A percentile compares a stretch with the other conserved stretches of the same genome.
phyloP scores from a whole-genome alignment of 1,140 invertebrate genomes.

The Pseudomyrmex pallidus region DNA sequence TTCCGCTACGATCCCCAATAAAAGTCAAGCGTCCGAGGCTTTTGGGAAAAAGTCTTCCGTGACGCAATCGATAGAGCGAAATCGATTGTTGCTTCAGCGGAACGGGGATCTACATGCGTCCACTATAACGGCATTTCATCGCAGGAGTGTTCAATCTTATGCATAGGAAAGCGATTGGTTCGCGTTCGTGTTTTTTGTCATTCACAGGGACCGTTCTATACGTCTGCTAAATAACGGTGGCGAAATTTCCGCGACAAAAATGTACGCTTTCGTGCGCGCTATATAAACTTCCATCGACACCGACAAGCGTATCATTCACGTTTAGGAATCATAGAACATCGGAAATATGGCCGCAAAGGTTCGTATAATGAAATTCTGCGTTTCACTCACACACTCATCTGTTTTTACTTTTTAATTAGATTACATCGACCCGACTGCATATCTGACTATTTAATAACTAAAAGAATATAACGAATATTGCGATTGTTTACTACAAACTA shows the following conservation, averaged over 20 bases:
- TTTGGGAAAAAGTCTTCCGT: conserved; percentile 52
- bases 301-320: conserved; percentile 74
- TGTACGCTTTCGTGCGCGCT: conserved; percentile 42
- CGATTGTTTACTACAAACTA: too few species aligned
- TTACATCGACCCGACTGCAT: background rate
- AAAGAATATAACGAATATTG: background rate
- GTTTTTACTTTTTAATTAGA: too few species aligned
- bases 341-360: conserved; percentile 77
- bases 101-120: conserved; percentile 30
- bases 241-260: conserved; percentile 76
- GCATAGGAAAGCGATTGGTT: conserved; percentile 58
- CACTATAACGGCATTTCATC: conserved; percentile 10
- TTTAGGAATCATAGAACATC: conserved; percentile 67
- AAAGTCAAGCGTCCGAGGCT: conserved; percentile 27
- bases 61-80: conserved; percentile 59
- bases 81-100: conserved; percentile 45
- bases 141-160: conserved; percentile 58
- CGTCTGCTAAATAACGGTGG: conserved; percentile 77
- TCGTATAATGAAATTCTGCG: conserved; percentile 47
- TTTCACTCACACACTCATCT: too few species aligned
- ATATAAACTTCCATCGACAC: conserved; percentile 75
- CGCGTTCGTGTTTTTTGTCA: conserved; percentile 56
- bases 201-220: conserved; percentile 61
- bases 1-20: background rate
- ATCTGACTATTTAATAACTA: background rate